These are phyloP conservation scores for Galerucella calmariensis DNA, from an alignment of 2,888 invertebrate genomes.

Conservation along the genomic window DNA sequence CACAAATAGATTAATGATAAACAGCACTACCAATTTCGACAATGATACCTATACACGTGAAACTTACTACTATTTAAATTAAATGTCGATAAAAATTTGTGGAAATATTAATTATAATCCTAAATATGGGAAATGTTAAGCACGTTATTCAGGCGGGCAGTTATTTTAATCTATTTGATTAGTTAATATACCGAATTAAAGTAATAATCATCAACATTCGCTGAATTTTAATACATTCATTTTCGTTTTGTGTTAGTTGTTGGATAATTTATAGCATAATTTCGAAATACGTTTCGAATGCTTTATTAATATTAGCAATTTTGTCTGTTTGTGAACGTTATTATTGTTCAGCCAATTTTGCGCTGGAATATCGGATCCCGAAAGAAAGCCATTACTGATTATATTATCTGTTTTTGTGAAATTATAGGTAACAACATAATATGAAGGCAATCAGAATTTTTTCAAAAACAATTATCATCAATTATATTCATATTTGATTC, in stretches of 20 bases:
- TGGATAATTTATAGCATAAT: neutral
- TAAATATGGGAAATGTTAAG: neutral
- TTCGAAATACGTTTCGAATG: neutral
- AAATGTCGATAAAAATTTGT: neutral
- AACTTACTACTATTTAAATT: neutral
- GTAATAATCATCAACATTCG: slow-evolving; percentile 2
- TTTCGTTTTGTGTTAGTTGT: neutral
- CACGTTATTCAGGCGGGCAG: neutral
- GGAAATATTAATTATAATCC: neutral
- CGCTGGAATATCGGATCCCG: neutral
- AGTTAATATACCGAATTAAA: neutral
- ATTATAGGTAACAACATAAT: too few species aligned
- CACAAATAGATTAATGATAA: neutral
- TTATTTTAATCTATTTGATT: neutral
- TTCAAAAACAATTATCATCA: too few species aligned
- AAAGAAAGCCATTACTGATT: neutral
- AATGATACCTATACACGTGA: neutral
- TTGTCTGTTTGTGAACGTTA: neutral
- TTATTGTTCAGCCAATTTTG: neutral
- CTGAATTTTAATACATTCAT: slow-evolving; percentile 2
- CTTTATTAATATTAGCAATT: slow-evolving; percentile 1
- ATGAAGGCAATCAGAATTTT: too few species aligned
- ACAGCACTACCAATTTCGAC: neutral
- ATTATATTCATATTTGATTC: too few species aligned
- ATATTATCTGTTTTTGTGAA: too few species aligned